Base-by-base conservation (phyloP, 2,888 invertebrate species). In the Agapostemon virescens region DNA sequence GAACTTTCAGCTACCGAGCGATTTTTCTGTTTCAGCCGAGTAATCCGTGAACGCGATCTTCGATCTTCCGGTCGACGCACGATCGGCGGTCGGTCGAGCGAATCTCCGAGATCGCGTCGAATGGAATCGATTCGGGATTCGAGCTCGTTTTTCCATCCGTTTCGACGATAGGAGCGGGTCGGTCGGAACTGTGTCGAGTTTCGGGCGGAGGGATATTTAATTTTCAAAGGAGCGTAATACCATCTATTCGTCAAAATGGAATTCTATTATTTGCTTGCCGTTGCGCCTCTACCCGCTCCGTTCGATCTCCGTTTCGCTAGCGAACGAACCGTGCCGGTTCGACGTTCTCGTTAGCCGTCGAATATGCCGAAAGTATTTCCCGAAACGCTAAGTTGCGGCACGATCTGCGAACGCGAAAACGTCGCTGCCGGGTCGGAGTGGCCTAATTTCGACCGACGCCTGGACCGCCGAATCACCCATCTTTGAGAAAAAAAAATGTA, bases 301-400 rank as follows among this genome's bases (percentile, higher is more conserved):
- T 52, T 52, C 26, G 20, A 71, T 33, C 40, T 52, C 23, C 38
- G 61, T 69, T 55, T 75, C 61, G 77, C 55, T 52, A 45, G 69
- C 58, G 75, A 83, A 77, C 74, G 77, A 84, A 55, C 77, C 58
- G 36, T 63, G 49, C 11, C 20, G 38, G 52, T n/a, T n/a, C n/a
- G n/a, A 26, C 68, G 79, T 85, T 80, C 77, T 64, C 68, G 77
- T 74, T 70, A 76, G 69, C 74, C 66, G 73, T 63, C 78, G 61
- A 70, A 79, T 77, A 77, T 80, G 55, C 70, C 42, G 55, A 36
- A 64, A 68, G 76, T 72, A 69, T 83, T 83, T 38, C 33, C 66
- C 36, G 80, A 74, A 85, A 83, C 73, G 77, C 61, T 69, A 82
- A 82, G 77, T 49, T 68, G 11, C 58, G 9, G 55, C n/a, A 42